Evolutionary conservation across 1,140 invertebrate genomes (phyloP), one percentile per base, ranked within the genome.

Genomic region (Anastatus disparis): DNA sequence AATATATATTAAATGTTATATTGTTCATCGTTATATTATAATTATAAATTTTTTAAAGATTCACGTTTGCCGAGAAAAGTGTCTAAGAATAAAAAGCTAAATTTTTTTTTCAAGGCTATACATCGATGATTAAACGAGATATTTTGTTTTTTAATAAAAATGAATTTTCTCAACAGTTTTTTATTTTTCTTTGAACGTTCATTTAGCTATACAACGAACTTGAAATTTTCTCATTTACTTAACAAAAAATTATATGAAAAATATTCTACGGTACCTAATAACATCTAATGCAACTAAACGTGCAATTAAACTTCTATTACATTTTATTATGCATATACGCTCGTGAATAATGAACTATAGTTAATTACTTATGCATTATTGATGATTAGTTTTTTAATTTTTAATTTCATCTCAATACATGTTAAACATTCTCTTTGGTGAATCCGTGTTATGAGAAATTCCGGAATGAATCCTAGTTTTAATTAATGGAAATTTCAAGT

Each of bases 1-100:
- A 71, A 79, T 65, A 64, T 56, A 66, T 71, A 67, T 61, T 73
- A 64, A 70, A 58, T 63, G 62, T 74, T 72, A 44, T n/a, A n/a
- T 74, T 38, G 9, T 61, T 61, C 4, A 46, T 31, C 8, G 20
- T 56, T 20, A 29, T 44, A 12, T 15, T 31, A 46, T 26, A 10
- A 26, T 44, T 13, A 24, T 35, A 29, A 26, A 58, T 10, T 38
- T 15, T 8, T 29, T 50, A 63, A 2, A 6, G 2, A 13, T 29
- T 13, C 10, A 27, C 44, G n/a, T n/a, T n/a, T 74, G 64, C 70
- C 62, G 70, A 67, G 63, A 65, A 70, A 61, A 68, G n/a, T 31
- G 53, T 8, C n/a, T n/a, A n/a, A n/a, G n/a, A n/a, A n/a, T n/a
- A n/a, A 44, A 44, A 68, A 17, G 24, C 20, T 22, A 31, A 53